phyloP scores from a whole-genome alignment of 2,113 vertebrate species.

The Rhineura floridana region DNA sequence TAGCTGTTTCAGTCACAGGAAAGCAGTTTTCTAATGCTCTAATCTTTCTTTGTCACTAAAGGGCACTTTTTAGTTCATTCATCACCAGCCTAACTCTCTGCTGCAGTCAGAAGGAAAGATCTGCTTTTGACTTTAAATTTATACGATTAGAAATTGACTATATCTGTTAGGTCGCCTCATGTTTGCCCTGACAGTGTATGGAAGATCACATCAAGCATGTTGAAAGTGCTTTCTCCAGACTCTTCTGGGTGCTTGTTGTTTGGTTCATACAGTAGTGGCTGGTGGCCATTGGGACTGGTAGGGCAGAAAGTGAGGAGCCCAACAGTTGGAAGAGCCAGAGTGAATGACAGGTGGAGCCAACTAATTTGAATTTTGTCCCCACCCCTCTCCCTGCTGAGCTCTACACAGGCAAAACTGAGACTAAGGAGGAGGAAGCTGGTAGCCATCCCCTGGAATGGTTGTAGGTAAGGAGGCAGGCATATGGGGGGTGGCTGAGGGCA shows the following conservation, averaged over 20 bases:
- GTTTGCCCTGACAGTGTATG: not conserved
- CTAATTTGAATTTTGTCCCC: too few species aligned
- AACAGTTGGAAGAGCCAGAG: not conserved
- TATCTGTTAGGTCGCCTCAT: not conserved
- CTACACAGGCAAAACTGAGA: too few species aligned
- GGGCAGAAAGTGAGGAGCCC: too few species aligned
- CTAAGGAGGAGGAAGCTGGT: too few species aligned
- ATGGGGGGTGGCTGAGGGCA: too few species aligned
- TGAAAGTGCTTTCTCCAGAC: not conserved
- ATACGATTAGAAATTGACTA: slow-evolving; percentile 37
- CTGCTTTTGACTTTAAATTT: slow-evolving; percentile 28
- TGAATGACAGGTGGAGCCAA: too few species aligned
- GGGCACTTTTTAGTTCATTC: slow-evolving; percentile 47
- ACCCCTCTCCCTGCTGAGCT: too few species aligned
- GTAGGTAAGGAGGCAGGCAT: too few species aligned
- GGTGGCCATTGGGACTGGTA: too few species aligned
- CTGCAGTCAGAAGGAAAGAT: not conserved
- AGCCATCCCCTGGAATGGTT: too few species aligned
- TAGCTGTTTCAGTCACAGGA: slow-evolving; percentile 53
- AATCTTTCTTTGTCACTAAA: slow-evolving; percentile 54
- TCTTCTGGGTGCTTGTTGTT: too few species aligned
- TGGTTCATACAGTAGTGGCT: too few species aligned
- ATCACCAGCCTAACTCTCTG: slow-evolving; percentile 33
- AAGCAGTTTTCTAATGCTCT: slow-evolving; percentile 36
- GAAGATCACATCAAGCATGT: not conserved